phyloP scores from a whole-genome alignment of 2,888 invertebrate genomes.

The Glyphotaelius pellucidus region DNA sequence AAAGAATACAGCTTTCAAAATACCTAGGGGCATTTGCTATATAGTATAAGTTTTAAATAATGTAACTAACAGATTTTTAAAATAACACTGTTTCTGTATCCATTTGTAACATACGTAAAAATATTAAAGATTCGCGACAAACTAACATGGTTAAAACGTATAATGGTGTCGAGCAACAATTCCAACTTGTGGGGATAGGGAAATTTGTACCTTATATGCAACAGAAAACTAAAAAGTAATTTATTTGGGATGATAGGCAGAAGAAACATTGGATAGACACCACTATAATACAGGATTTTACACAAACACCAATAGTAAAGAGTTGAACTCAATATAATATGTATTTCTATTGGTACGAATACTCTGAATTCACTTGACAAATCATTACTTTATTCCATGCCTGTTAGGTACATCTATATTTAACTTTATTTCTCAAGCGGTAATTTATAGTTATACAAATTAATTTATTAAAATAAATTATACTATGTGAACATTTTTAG shows the following conservation, averaged over 20 bases:
- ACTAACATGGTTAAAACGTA: constrained; percentile 34
- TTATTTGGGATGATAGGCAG: neutral
- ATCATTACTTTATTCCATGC: neutral
- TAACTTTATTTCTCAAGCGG: neutral
- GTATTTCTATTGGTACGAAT: neutral
- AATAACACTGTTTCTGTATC: constrained; percentile 53
- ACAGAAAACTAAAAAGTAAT: neutral
- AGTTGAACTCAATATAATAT: neutral
- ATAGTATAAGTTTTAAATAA: constrained; percentile 50
- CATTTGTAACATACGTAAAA: constrained; percentile 55
- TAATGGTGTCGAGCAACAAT: constrained; percentile 14
- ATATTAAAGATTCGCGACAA: constrained; percentile 46
- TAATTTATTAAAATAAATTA: neutral
- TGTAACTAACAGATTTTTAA: constrained; percentile 49
- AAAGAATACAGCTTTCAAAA: constrained; percentile 58
- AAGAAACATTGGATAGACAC: constrained; percentile 14
- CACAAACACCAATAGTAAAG: neutral
- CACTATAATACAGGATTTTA: constrained; percentile 7
- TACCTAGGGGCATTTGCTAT: constrained; percentile 53
- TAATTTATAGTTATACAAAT: constrained; percentile 2
- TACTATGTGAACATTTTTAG: neutral
- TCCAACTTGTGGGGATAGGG: neutral
- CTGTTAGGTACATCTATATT: neutral
- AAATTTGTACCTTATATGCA: neutral
- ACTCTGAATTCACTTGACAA: neutral